A percentile compares a stretch with the other conserved stretches of the same genome.
phyloP scores from a whole-genome alignment of 2,113 vertebrate species.

The Entelurus aequoreus region DNA sequence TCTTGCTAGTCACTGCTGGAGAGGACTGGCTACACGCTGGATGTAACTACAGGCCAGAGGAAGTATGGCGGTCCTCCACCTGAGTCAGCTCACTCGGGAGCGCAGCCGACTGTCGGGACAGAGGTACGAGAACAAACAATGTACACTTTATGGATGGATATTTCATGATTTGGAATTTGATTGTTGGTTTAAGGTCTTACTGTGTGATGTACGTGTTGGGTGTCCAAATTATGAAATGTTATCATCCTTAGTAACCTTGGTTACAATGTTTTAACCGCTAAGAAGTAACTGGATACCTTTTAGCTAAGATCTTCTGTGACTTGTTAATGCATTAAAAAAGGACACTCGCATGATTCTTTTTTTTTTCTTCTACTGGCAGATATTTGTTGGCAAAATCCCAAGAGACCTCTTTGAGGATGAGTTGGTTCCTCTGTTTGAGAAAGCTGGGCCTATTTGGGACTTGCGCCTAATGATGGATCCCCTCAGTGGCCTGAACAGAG shows the following conservation, averaged over 20 bases:
- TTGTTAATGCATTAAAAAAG: not conserved
- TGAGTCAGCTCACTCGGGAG: conserved; percentile 88
- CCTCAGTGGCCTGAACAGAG: conserved; percentile 95
- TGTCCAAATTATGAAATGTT: conserved; percentile 49
- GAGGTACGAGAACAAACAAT: conserved; percentile 74
- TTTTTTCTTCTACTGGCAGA: conserved; percentile 68
- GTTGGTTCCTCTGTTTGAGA: conserved; percentile 97
- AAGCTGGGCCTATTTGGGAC: conserved; percentile 98
- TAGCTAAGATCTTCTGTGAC: not conserved
- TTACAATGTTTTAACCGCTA: conserved; percentile 57
- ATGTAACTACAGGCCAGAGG: conserved; percentile 98
- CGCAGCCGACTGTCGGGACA: conserved; percentile 95
- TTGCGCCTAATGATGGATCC: conserved; percentile 99
- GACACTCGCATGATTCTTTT: conserved; percentile 9
- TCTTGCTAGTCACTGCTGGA: conserved; percentile 87
- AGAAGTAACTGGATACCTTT: conserved; percentile 19
- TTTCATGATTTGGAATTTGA: too few relatives aligned
- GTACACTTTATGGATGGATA: too few relatives aligned
- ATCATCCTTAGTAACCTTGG: conserved; percentile 46
- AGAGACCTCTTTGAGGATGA: conserved; percentile 99
- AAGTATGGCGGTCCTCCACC: conserved; percentile 98
- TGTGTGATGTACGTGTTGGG: not conserved
- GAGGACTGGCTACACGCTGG: conserved; percentile 95
- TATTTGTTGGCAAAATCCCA: conserved; percentile 99
- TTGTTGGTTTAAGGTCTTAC: too few relatives aligned